Evolutionary conservation across 2,888 invertebrate genomes (phyloP), one percentile per base, ranked within the genome.

Genomic region (Ophraella communa): DNA sequence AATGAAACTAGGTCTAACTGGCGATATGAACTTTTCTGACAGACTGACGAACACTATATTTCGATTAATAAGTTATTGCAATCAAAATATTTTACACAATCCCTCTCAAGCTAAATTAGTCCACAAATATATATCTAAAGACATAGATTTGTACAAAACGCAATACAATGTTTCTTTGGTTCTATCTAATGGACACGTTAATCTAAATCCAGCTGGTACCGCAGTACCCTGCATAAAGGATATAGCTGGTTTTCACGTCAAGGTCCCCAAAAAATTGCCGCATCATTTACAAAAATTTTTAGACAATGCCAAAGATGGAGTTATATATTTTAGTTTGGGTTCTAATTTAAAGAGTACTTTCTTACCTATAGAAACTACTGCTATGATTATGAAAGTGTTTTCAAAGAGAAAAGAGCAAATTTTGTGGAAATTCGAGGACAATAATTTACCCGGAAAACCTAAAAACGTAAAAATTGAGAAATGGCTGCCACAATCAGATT

Each of bases 361-460:
- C 68, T 75, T 90, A 53, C 83, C 86, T 0, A 69, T 75, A 0
- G 83, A 85, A 0, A 86, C 84, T 68, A 79, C 83, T 17, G 76
- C 83, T 18, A 84, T 82, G 0, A 83, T 91, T 33, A 77, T 86
- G 4, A 85, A 85, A 59, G 85, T 84, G 1, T 86, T 91, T 55
- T 80, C 84, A 1, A 83, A 82, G 67, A 71, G 89, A 0, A 87
- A 88, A 66, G 87, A 88, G 67, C 86, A 84, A 2, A 85, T 91
- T 0, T 73, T 91, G 20, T 89, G 89, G 89, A 90, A 90, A 80
- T 90, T 88, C 87, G 89, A 90, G 69, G 84, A 85, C 0, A 83
- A 86, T 11, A 52, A 51, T n/a, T 24, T 76, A n/a, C 73, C 70
- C 5, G 70, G 66, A 35, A 69, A 71, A 39, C 80, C 81, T 1